phyloP scores from a whole-genome alignment of 2,797 vertebrate genomes.

The Luscinia luscinia region DNA sequence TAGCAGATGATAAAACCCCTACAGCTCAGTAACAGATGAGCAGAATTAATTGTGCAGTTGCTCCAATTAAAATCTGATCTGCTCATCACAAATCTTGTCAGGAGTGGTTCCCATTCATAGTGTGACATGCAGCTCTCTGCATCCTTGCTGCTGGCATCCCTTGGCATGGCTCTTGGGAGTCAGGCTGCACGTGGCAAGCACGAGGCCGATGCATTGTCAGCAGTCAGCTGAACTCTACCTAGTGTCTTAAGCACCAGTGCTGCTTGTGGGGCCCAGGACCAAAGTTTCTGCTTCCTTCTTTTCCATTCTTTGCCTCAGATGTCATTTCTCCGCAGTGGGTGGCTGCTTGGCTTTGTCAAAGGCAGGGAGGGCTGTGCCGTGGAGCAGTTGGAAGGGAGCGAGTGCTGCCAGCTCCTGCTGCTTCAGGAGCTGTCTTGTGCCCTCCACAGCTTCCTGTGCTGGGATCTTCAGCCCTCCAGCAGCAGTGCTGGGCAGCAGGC shows the following conservation, averaged over 20 bases:
- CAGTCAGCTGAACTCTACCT: neutral
- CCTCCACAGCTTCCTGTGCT: neutral
- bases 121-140: neutral
- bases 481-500: neutral
- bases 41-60: neutral
- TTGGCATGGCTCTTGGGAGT: neutral
- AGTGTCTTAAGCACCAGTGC: neutral
- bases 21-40: constrained; percentile 6
- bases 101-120: neutral
- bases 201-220: neutral
- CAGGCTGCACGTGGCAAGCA: neutral
- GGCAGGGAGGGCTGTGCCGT: neutral
- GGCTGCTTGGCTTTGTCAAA: neutral
- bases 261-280: neutral
- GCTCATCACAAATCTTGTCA: neutral
- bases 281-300: neutral
- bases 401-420: neutral
- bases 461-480: neutral
- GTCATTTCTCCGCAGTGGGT: neutral
- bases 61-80: neutral
- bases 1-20: constrained; percentile 30
- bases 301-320: neutral
- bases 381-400: neutral
- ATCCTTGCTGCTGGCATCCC: neutral
- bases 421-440: neutral